These are phyloP conservation scores for Sarcoramphus papa DNA, from an alignment of 2,797 vertebrate genomes.

Conservation along the genomic window DNA sequence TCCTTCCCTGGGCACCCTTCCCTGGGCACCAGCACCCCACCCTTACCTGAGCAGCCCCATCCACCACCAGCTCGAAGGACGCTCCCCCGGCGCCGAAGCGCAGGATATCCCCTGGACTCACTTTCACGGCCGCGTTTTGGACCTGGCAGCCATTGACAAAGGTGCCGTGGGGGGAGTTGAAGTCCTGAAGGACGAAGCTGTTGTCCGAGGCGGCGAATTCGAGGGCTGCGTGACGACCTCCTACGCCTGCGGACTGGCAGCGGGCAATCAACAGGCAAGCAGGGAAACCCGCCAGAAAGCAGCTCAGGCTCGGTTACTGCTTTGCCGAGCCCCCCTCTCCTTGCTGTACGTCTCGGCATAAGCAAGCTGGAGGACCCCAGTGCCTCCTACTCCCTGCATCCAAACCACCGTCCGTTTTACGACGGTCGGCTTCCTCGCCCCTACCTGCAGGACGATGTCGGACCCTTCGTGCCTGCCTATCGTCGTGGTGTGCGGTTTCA, in stretches of 20 bases:
- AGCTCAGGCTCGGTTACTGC: too few species aligned
- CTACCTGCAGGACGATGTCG: constrained; percentile 79
- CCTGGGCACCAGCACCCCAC: neutral
- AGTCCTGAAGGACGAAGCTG: constrained; percentile 75
- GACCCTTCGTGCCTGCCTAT: constrained; percentile 72
- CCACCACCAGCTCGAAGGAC: constrained; percentile 70
- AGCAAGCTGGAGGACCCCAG: neutral
- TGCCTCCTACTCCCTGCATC: neutral
- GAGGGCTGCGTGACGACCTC: constrained; percentile 76
- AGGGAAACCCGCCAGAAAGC: neutral
- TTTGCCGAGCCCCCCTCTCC: neutral
- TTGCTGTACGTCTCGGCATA: fast-evolving
- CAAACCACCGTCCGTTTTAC: fast-evolving
- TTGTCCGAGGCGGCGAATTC: constrained; percentile 54
- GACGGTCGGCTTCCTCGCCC: fast-evolving
- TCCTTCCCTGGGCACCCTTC: neutral
- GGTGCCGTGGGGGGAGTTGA: constrained; percentile 74
- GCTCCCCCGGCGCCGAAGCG: constrained; percentile 68
- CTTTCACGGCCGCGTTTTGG: constrained; percentile 77
- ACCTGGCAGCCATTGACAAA: constrained; percentile 80
- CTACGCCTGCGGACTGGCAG: constrained; percentile 72
- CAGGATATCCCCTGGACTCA: constrained; percentile 73
- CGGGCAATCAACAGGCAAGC: neutral
- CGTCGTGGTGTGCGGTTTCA: constrained; percentile 61
- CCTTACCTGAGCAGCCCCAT: constrained; percentile 48